Evolutionary conservation across 2,113 vertebrate species (phyloP).

Genomic region (Jaculus jaculus): DNA sequence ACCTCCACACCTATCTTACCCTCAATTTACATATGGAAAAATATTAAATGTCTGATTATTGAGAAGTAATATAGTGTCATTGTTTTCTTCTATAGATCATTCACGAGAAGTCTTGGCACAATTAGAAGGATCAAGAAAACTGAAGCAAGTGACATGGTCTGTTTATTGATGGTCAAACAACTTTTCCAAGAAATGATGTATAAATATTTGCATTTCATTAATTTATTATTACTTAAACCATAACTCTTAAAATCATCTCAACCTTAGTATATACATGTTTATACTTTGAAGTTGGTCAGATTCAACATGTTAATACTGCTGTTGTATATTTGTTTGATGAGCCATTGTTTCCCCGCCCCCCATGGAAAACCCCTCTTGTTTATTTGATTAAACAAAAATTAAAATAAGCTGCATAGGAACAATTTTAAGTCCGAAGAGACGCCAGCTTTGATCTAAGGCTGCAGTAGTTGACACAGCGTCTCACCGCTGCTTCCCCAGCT

Average conservation of each 20-base stretch:
- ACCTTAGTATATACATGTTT: neutral
- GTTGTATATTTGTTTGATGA: neutral
- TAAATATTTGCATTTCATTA: slow-evolving; percentile 13
- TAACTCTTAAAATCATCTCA: neutral
- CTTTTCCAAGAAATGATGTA: slow-evolving; percentile 39
- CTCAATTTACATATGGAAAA: slow-evolving; percentile 22
- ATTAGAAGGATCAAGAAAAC: slow-evolving; percentile 86
- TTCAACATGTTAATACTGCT: slow-evolving; percentile 2
- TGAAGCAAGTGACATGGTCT: slow-evolving; percentile 92
- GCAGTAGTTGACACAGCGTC: slow-evolving; percentile 90
- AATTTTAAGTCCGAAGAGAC: slow-evolving; percentile 97
- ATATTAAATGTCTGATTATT: slow-evolving; percentile 33
- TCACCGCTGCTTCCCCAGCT: slow-evolving; percentile 90
- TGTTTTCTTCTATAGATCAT: slow-evolving; percentile 83
- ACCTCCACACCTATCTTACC: neutral
- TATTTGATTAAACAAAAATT: no score
- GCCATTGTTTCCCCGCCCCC: neutral
- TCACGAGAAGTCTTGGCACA: slow-evolving; percentile 88
- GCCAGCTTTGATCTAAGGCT: slow-evolving; percentile 91
- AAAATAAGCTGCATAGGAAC: slow-evolving; percentile 94
- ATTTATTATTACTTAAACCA: slow-evolving; percentile 37
- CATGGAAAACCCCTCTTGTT: no score
- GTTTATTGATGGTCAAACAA: slow-evolving; percentile 84
- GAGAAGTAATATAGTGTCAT: slow-evolving; percentile 50
- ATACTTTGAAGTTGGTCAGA: slow-evolving; percentile 44